Percentiles rank a stretch among this genome's conserved stretches.
phyloP scores from a whole-genome alignment of 2,113 vertebrate genomes.

The Dipodomys stephensi region DNA sequence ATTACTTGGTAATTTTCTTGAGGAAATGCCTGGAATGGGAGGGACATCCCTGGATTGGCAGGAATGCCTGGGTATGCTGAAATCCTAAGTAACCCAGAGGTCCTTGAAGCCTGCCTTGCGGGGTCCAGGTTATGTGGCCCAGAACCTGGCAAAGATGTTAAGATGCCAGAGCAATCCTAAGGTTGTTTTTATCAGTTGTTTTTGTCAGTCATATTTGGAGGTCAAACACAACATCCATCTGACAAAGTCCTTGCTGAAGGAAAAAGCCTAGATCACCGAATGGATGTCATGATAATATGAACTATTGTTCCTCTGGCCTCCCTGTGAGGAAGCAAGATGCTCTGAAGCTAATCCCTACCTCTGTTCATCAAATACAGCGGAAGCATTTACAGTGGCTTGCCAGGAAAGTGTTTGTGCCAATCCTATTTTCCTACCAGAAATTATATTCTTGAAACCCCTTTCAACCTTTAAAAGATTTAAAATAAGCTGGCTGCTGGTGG shows the following conservation, averaged over 20 bases:
- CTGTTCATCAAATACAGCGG: not conserved
- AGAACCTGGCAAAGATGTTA: not conserved
- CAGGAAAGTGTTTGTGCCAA: not conserved
- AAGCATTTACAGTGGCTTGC: not conserved
- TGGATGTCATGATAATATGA: not conserved
- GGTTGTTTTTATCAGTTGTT: not conserved
- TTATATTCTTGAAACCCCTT: not conserved
- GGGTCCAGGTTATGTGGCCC: not conserved
- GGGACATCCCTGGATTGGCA: not conserved
- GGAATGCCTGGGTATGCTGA: too few relatives aligned
- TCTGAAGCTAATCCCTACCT: not conserved
- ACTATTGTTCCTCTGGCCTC: not conserved
- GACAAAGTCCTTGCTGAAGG: not conserved
- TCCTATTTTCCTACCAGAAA: not conserved
- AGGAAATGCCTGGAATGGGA: not conserved
- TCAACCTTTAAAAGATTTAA: not conserved
- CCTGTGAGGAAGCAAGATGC: too few relatives aligned
- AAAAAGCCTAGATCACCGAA: not conserved
- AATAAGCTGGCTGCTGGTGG: not conserved
- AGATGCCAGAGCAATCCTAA: not conserved
- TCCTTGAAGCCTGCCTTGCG: not conserved
- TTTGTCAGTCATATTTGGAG: not conserved
- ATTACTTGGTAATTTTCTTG: not conserved
- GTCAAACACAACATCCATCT: not conserved
- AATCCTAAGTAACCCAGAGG: not conserved